Base-by-base conservation (phyloP, 2,888 invertebrate species). In the Sinopyrophorus schimmeli region DNA sequence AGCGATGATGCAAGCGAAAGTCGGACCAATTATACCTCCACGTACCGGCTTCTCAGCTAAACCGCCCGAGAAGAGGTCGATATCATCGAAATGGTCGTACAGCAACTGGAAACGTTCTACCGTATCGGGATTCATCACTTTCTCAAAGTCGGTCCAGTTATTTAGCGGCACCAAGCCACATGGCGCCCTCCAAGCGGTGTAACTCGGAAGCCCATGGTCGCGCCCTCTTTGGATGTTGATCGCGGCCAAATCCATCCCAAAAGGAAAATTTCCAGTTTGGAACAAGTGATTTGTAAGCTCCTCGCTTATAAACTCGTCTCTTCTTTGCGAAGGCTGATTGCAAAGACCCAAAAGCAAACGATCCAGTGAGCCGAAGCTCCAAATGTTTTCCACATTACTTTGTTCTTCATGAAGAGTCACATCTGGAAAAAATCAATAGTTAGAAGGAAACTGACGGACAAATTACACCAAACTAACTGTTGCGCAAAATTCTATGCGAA, bases 191-290 rank as follows among this genome's bases (percentile, higher is more conserved):
- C 89, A 93, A 0, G 81, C 70, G 0, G 86, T 86, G 66, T 92
- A 93, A 0, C 87, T 77, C 0, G 90, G 84, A 0, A 92, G 77
- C 1, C 93, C 93, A 66, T 93, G 93, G 68, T 93, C 93, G 17
- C 93, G 77, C 0, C 90, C 93, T 39, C 88, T 74, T 69, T 93
- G 92, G 21, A 93, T 87, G 62, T 93, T 93, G 40, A 93, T 84
- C 0, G 93, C 88, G 0, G 91, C 90, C 47, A 93, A 74, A 67
- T 93, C 93, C 79, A 93, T 84, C 0, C 93, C 89, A 60, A 88
- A 89, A 12, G 80, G 79, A 48, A 83, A 82, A 5, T 77, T 77
- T 9, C 79, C 75, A 0, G 86, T 85, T 77, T 90, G 89, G 65
- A 92, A 92, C 0, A 92, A 76, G 65, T 89, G 90, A 68, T 90